Evolutionary conservation across 2,797 vertebrate genomes (phyloP).

Genomic region (Chanos chanos): DNA sequence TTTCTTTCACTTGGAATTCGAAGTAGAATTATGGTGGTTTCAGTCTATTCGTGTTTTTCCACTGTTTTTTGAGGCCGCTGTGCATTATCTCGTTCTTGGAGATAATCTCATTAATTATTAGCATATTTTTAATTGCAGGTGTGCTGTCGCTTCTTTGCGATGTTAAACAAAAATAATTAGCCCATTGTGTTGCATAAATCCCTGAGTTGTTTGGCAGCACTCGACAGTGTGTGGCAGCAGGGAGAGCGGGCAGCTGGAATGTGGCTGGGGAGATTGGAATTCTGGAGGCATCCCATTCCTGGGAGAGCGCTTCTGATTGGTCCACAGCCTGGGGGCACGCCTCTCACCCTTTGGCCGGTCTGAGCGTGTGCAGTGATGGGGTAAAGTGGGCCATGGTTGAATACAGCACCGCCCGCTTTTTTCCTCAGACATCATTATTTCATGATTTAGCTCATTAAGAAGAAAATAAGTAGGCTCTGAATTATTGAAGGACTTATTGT

Average conservation of each 20-base stretch:
- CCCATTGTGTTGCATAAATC: conserved; percentile 7
- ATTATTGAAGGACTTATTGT: no score
- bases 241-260: conserved; percentile 3
- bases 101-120: conserved; percentile 1
- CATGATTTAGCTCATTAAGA: no score
- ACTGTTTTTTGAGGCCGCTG: no score
- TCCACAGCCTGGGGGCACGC: conserved; percentile 15
- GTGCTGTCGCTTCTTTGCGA: conserved; percentile 1
- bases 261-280: conserved; percentile 6
- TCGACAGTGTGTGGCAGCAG: conserved; percentile 1
- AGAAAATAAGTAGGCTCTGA: no score
- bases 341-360: conserved; percentile 1
- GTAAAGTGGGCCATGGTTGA: conserved; percentile 1
- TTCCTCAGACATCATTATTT: no score
- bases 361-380: no score
- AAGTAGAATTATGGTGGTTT: no score
- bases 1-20: no score
- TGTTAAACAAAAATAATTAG: conserved; percentile 8
- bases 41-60: no score
- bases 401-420: no score
- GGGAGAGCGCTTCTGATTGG: conserved; percentile 22
- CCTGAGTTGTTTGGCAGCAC: conserved; percentile 7
- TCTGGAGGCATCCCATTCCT: conserved; percentile 5
- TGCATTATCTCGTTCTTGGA: neutral
- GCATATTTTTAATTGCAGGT: conserved; percentile 5